Evolutionary conservation across 2,113 vertebrate species (phyloP).

Genomic region (Pelmatolapia mariae): DNA sequence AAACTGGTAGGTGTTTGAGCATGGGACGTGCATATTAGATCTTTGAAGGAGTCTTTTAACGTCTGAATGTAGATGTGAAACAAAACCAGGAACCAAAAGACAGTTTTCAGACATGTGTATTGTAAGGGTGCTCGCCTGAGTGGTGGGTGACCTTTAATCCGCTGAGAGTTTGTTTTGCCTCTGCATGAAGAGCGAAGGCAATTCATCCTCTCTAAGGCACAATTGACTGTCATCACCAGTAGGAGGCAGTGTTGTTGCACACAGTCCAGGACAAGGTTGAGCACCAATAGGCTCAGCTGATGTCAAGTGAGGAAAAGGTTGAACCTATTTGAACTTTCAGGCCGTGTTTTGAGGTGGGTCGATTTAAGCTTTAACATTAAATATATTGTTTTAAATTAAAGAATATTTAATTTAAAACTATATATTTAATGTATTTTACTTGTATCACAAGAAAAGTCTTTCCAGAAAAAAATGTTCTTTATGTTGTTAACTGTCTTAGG

Average conservation of each 20-base stretch:
- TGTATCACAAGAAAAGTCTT: not conserved
- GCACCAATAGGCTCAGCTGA: too few species aligned
- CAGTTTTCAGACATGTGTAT: not conserved
- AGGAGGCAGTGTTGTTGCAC: constrained; percentile 6
- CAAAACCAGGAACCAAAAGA: not conserved
- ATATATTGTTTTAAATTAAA: not conserved
- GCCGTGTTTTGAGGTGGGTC: not conserved
- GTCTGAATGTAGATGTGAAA: not conserved
- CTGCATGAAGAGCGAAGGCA: not conserved
- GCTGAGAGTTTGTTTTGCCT: not conserved
- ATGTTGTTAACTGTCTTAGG: not conserved
- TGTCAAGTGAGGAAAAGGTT: not conserved
- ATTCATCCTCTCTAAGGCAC: not conserved
- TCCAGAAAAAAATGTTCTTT: not conserved
- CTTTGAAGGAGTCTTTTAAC: not conserved
- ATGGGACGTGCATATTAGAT: not conserved
- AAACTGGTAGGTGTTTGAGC: constrained; percentile 80
- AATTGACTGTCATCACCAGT: not conserved
- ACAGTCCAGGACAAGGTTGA: not conserved
- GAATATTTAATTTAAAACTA: not conserved
- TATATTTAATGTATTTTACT: not conserved
- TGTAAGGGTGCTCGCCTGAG: not conserved
- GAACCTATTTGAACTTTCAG: not conserved
- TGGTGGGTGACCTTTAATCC: not conserved
- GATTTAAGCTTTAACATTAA: not conserved